Conservation (phyloP, 1,140 invertebrate species). For the Zophobas atratus region DNA sequence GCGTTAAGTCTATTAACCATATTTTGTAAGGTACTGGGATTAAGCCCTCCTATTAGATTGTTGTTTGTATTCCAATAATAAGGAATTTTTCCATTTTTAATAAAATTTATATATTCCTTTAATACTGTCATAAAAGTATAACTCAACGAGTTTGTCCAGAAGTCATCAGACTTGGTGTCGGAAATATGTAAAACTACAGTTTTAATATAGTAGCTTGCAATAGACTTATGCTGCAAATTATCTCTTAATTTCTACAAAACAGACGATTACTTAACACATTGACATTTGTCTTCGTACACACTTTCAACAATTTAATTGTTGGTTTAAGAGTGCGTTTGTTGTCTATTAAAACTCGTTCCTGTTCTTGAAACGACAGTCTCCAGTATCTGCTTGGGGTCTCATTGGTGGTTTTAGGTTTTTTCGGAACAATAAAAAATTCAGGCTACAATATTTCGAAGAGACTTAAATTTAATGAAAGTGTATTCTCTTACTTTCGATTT, state of each 20-base stretch:
- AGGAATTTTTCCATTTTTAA: conserved; percentile 15
- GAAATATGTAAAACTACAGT: conserved; percentile 70
- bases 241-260: conserved; percentile 68
- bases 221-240: conserved; percentile 64
- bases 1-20: conserved; percentile 16
- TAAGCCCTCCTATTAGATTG: conserved; percentile 26
- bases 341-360: conserved; percentile 59
- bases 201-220: conserved; percentile 72
- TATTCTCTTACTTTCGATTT: not conserved
- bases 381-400: conserved; percentile 54
- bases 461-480: not conserved
- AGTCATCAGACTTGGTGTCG: conserved; percentile 60
- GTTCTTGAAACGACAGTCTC: conserved; percentile 65
- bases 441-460: conserved; percentile 46
- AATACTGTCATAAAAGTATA: conserved; percentile 65
- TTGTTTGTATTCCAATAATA: conserved; percentile 44
- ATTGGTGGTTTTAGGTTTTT: conserved; percentile 52
- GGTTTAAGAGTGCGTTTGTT: conserved; percentile 57
- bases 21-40: conserved; percentile 9
- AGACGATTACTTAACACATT: conserved; percentile 50
- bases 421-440: conserved; percentile 63
- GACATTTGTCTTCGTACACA: conserved; percentile 35
- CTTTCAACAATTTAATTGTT: conserved; percentile 61
- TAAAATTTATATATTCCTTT: conserved; percentile 8
- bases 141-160: conserved; percentile 68